Conservation (phyloP, 2,888 invertebrate genomes). For the Eilema griseolum region DNA sequence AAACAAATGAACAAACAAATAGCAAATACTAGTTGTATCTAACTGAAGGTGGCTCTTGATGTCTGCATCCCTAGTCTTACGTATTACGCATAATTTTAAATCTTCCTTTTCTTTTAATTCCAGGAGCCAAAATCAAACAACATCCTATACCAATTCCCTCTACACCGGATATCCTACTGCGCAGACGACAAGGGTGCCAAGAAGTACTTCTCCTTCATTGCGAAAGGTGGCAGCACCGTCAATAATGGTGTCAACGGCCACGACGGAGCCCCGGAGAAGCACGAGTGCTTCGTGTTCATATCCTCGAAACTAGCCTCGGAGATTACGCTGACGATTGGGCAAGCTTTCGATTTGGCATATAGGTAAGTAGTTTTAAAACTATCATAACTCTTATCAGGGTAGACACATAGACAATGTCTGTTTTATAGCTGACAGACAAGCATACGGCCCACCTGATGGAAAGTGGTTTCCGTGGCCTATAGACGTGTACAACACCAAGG, state of each 20-base stretch:
- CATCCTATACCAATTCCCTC: conserved; percentile 97
- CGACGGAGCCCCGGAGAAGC: conserved; percentile 88
- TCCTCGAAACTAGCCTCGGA: conserved; percentile 99
- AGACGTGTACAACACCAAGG: too few relatives aligned
- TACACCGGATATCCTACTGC: conserved; percentile 99
- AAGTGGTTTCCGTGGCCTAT: too few relatives aligned
- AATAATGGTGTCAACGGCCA: conserved; percentile 67
- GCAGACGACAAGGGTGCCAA: conserved; percentile 99
- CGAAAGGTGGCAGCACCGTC: conserved; percentile 84
- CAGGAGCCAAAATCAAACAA: conserved; percentile 91
- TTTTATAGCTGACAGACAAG: too few relatives aligned
- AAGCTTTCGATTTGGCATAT: conserved; percentile 99
- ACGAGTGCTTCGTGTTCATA: conserved; percentile 98
- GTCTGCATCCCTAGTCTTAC: too few relatives aligned
- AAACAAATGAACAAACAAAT: too few relatives aligned
- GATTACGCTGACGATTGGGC: conserved; percentile 98
- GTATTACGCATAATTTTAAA: too few relatives aligned
- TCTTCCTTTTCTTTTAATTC: conserved; percentile 48
- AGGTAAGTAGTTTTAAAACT: conserved; percentile 77
- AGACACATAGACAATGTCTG: too few relatives aligned
- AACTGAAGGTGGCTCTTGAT: too few relatives aligned
- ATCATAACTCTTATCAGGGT: too few relatives aligned
- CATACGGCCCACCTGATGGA: too few relatives aligned
- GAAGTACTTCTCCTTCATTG: conserved; percentile 98
- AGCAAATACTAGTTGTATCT: too few relatives aligned